These are phyloP conservation scores for Sylvietta virens DNA, from an alignment of 2,113 vertebrate genomes.

Conservation along the genomic window DNA sequence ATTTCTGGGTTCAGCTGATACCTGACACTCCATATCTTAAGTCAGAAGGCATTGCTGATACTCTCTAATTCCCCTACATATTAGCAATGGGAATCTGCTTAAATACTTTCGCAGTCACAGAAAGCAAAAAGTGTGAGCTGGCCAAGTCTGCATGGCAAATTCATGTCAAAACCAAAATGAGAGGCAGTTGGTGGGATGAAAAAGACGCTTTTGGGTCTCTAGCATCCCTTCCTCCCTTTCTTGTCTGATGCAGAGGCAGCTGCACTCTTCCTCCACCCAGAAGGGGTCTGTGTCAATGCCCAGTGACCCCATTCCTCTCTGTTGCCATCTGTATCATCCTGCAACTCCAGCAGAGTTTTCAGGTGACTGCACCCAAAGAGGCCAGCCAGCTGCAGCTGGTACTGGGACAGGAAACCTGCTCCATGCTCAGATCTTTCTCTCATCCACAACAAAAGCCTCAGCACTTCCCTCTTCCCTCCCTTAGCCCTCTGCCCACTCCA, in stretches of 20 bases:
- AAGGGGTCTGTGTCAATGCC: background rate
- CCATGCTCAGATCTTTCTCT: background rate
- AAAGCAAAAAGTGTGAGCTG: background rate
- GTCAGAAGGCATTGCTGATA: background rate
- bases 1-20: constrained; percentile 11
- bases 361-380: constrained; percentile 2
- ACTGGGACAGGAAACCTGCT: background rate
- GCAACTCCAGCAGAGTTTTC: background rate
- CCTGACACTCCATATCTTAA: background rate
- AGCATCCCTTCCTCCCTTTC: background rate
- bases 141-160: background rate
- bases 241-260: background rate
- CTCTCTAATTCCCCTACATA: constrained; percentile 6
- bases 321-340: background rate
- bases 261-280: background rate
- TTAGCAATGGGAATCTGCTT: constrained; percentile 29
- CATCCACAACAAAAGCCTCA: background rate
- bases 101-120: constrained; percentile 3
- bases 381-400: background rate
- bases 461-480: background rate
- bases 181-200: background rate
- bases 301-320: constrained; percentile 16
- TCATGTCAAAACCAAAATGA: background rate
- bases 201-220: background rate
- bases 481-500: background rate